Evolutionary conservation across 2,113 vertebrate species (phyloP).

Genomic region (Poecilia latipinna): DNA sequence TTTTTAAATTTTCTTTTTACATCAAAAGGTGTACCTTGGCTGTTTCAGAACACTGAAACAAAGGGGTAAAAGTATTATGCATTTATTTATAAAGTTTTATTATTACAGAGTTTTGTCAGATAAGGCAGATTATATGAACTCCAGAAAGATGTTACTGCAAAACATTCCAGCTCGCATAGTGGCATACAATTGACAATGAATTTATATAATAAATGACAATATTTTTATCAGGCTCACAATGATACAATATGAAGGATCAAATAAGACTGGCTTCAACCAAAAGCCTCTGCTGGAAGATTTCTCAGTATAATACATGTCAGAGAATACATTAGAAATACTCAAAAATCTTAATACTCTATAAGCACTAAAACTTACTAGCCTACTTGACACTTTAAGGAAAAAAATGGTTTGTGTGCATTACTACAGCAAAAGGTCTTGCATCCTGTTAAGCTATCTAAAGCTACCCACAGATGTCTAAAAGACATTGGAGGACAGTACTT

Average conservation of each 20-base stretch:
- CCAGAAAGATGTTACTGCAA: slow-evolving; percentile 72
- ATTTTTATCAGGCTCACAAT: slow-evolving; percentile 59
- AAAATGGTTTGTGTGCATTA: slow-evolving; percentile 60
- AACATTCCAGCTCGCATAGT: slow-evolving; percentile 72
- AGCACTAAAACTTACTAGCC: slow-evolving; percentile 58
- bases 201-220: slow-evolving; percentile 48
- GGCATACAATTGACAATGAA: slow-evolving; percentile 67
- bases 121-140: slow-evolving; percentile 74
- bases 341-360: slow-evolving; percentile 63
- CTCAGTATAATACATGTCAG: slow-evolving; percentile 70
- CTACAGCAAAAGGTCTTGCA: slow-evolving; percentile 69
- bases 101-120: slow-evolving; percentile 66
- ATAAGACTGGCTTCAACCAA: slow-evolving; percentile 42
- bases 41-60: slow-evolving; percentile 28
- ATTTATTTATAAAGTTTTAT: slow-evolving; percentile 75
- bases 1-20: neutral
- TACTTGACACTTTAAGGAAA: slow-evolving; percentile 62
- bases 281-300: slow-evolving; percentile 59
- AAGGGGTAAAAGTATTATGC: slow-evolving; percentile 52
- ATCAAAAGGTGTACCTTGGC: neutral
- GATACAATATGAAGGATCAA: slow-evolving; percentile 52
- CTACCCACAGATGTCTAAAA: slow-evolving; percentile 64
- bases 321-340: slow-evolving; percentile 74
- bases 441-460: slow-evolving; percentile 67
- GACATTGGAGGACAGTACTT: slow-evolving; percentile 68